A percentile compares a stretch with the other conserved stretches of the same genome.
These are phyloP conservation scores for Drosophila orena DNA, from an alignment of 1,140 invertebrate species.

Conservation along the genomic window DNA sequence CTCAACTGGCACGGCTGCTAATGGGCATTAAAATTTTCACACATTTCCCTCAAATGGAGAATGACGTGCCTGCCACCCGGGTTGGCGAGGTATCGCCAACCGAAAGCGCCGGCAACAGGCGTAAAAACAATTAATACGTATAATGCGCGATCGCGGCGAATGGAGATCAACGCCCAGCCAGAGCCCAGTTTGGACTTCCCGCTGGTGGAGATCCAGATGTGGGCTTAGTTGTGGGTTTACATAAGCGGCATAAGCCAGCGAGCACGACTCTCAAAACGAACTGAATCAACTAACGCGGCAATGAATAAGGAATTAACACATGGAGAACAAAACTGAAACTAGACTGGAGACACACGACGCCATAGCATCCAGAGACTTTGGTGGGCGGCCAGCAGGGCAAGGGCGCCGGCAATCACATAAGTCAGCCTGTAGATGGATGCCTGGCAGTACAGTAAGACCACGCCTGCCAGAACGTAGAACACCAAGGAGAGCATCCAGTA, in stretches of 20 bases:
- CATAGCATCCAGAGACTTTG: slow-evolving; percentile 82
- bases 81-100: slow-evolving; percentile 19
- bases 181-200: slow-evolving; percentile 66
- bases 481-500: slow-evolving; percentile 85
- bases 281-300: slow-evolving; percentile 26
- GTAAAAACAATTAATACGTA: slow-evolving; percentile 47
- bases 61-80: slow-evolving; percentile 22
- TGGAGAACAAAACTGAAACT: neutral
- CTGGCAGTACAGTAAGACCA: slow-evolving; percentile 86
- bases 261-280: neutral
- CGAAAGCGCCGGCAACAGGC: slow-evolving; percentile 34
- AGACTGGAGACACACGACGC: slow-evolving; percentile 13
- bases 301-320: slow-evolving; percentile 41
- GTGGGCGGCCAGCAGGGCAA: slow-evolving; percentile 86
- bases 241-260: slow-evolving; percentile 7
- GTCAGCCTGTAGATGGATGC: slow-evolving; percentile 86
- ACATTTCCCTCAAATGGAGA: slow-evolving; percentile 61
- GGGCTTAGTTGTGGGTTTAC: slow-evolving; percentile 29
- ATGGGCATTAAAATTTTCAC: slow-evolving; percentile 57
- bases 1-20: slow-evolving; percentile 14
- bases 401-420: slow-evolving; percentile 86
- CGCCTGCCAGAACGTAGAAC: slow-evolving; percentile 85
- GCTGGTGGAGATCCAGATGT: slow-evolving; percentile 22
- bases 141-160: slow-evolving; percentile 25
- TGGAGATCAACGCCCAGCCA: slow-evolving; percentile 48